phyloP scores from a whole-genome alignment of 1,140 invertebrate species.

The Linepithema humile region DNA sequence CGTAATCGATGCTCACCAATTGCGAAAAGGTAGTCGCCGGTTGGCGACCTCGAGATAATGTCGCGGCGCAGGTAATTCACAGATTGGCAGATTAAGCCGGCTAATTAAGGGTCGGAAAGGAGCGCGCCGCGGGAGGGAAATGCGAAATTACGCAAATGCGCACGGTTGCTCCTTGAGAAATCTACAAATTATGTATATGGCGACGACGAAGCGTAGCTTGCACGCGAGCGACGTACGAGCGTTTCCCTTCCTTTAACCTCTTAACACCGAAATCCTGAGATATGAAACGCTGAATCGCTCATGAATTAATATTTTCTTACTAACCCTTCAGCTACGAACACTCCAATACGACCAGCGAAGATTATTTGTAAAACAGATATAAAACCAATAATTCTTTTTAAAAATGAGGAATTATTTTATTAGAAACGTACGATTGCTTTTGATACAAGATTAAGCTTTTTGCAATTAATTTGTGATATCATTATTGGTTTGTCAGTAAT shows the following conservation, averaged over 20 bases:
- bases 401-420: too few species aligned
- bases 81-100: slow-evolving; percentile 66
- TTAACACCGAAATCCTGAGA: not conserved
- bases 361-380: too few species aligned
- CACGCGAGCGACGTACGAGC: slow-evolving; percentile 23
- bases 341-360: not conserved
- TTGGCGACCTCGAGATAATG: slow-evolving; percentile 43
- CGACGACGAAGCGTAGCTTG: slow-evolving; percentile 32
- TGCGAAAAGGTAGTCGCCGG: slow-evolving; percentile 33
- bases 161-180: slow-evolving; percentile 59
- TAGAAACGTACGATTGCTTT: too few species aligned
- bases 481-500: not conserved
- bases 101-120: slow-evolving; percentile 66
- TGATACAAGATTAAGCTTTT: too few species aligned
- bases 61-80: slow-evolving; percentile 52
- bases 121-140: slow-evolving; percentile 19
- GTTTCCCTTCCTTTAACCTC: slow-evolving; percentile 45
- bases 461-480: not conserved
- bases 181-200: slow-evolving; percentile 60
- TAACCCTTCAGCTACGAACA: not conserved
- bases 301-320: not conserved
- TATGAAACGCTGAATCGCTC: not conserved
- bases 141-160: slow-evolving; percentile 61
- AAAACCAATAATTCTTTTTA: too few species aligned
- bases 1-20: not conserved